Base-by-base conservation (phyloP, 35 echinoderm and acorn worm genomes). In the Lytechinus pictus region DNA sequence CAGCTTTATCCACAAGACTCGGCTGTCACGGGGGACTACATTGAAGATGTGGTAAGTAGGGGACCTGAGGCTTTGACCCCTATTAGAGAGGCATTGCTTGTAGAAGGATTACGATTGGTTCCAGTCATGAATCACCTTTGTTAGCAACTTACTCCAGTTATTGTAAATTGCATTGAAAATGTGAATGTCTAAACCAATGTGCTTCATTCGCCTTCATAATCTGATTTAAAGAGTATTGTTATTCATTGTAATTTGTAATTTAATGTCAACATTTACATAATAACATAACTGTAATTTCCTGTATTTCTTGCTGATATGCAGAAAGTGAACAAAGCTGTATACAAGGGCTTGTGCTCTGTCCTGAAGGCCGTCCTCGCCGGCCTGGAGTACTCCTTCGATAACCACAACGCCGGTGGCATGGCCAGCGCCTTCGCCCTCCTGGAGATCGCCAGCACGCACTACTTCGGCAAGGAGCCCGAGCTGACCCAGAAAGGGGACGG, bases 391-490 rank as follows among this genome's bases (percentile, higher is more conserved):
- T 98, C 98, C 54, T 99, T 96, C 86, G 97, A 99, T 28, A 86
- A 95, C 94, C 97, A 97, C 95, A 96, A 95, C 27, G 56, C 96
- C 54, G 98, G 98, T 55, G 98, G 98, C 12, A 97, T 99, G 96
- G 98, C 98, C 13, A 99, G 98, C 91, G 97, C 98, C 19, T 98
- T 97, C 86, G 96, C 98, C 28, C 95, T 99, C 8, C 97, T 99
- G 19, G 98, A 99, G 86, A 97, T 99, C 55, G 95, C 97, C 44
- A 97, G 98, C 95, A 99, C 97, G 44, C 98, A 99, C 95, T 99
- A 97, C 98, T 99, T 98, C 91, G 98, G 98, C 92, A 99, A 99
- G 97, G 98, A 99, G 89, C 96, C 97, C 0, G 97, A 97, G 92
- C n/a, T 55, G 29, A 24, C 0, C 1, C 9, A 93, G 92, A 93